Evolutionary conservation across 1,140 invertebrate genomes (phyloP).

Genomic region (Saccostrea cuccullata): DNA sequence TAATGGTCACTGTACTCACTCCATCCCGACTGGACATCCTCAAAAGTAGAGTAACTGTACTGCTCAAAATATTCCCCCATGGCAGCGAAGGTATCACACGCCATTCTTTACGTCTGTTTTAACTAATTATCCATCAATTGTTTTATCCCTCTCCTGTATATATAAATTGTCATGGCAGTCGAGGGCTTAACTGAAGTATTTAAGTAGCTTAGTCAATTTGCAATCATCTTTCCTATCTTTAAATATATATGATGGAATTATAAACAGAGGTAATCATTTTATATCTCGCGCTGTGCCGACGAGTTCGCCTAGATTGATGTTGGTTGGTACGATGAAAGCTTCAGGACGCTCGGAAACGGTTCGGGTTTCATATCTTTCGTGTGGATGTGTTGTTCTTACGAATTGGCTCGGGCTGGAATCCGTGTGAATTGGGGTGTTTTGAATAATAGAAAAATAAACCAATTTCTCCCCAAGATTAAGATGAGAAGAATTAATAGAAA

Average conservation of each 20-base stretch:
- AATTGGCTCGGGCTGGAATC: slow-evolving; percentile 27
- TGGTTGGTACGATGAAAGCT: slow-evolving; percentile 18
- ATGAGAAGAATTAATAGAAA: slow-evolving; percentile 34
- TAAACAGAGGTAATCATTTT: slow-evolving; percentile 37
- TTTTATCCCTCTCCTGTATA: not conserved
- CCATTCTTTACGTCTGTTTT: slow-evolving; percentile 17
- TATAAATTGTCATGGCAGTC: not conserved
- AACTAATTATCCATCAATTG: slow-evolving; percentile 10
- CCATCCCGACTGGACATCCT: not conserved
- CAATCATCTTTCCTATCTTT: slow-evolving; percentile 9
- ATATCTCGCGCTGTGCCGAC: not conserved
- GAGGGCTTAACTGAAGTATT: not conserved
- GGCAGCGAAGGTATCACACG: not conserved
- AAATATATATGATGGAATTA: slow-evolving; percentile 18
- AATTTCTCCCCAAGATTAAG: slow-evolving; percentile 28
- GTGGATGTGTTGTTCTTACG: slow-evolving; percentile 26
- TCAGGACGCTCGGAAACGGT: not conserved
- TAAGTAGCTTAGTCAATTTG: slow-evolving; percentile 31
- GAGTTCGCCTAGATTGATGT: not conserved
- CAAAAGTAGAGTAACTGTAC: slow-evolving; percentile 10
- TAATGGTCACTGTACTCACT: not conserved
- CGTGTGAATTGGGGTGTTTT: slow-evolving; percentile 35
- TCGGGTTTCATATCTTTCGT: slow-evolving; percentile 36
- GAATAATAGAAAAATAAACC: slow-evolving; percentile 43
- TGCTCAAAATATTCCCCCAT: slow-evolving; percentile 29